A percentile compares a stretch with the other conserved stretches of the same genome.
Conservation (phyloP, 2,113 vertebrate species). For the Rhadina sibilatrix region DNA sequence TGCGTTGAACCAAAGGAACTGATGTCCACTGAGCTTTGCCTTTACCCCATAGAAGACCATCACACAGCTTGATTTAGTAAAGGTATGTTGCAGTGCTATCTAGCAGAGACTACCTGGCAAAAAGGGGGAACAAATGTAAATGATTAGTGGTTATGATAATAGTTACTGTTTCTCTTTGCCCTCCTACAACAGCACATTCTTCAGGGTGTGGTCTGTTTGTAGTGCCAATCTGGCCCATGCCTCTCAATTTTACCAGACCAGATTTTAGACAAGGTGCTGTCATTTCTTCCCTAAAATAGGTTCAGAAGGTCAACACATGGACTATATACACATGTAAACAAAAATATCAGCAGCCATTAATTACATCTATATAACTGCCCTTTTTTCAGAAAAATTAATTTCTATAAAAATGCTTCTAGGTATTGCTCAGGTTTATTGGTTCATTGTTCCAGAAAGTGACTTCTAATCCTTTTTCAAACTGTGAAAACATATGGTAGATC, state of each 20-base stretch:
- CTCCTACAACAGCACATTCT: background rate
- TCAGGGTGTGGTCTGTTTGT: background rate
- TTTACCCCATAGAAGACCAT: background rate
- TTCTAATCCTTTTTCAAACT: background rate
- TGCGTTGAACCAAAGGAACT: background rate
- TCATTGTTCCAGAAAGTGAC: background rate
- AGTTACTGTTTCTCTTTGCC: background rate
- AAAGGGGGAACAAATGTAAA: background rate
- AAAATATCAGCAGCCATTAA: background rate
- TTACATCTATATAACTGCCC: background rate
- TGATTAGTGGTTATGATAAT: background rate
- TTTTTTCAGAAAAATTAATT: background rate
- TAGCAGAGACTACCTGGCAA: background rate
- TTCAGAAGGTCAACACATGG: background rate
- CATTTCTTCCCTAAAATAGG: background rate
- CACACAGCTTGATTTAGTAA: background rate
- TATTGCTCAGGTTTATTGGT: background rate
- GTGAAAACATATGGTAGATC: background rate
- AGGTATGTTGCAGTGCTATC: rapidly evolving
- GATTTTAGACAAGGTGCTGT: background rate
- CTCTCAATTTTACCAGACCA: background rate
- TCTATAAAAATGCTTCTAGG: background rate
- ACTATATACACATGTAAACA: background rate
- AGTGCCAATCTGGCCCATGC: background rate
- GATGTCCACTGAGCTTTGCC: background rate